phyloP scores from a whole-genome alignment of 1,140 invertebrate species.

The Platyscapa corneri region DNA sequence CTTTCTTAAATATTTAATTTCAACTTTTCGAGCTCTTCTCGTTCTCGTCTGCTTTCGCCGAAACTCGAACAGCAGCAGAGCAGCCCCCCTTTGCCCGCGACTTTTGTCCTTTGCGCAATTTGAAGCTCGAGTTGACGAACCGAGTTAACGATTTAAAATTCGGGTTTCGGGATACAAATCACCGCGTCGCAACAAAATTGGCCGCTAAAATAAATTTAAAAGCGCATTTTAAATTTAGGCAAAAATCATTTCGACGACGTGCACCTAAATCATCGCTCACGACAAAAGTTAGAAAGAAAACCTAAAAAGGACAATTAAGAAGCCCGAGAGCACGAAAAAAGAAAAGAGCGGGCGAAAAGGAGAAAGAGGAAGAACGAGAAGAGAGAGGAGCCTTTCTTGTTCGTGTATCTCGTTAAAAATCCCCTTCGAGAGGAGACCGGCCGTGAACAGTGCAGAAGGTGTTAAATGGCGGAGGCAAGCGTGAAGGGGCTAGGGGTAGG shows the following conservation, averaged over 20 bases:
- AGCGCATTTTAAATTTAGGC: background rate
- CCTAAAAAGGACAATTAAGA: constrained; percentile 24
- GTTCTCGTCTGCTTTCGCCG: background rate
- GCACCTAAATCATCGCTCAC: constrained; percentile 21
- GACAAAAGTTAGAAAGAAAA: constrained; percentile 21
- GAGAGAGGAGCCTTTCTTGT: background rate
- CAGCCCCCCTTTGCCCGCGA: too few relatives aligned
- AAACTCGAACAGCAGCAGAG: too few relatives aligned
- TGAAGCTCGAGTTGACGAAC: background rate
- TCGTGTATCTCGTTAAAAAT: constrained; percentile 6
- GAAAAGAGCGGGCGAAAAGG: background rate
- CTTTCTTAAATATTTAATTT: background rate
- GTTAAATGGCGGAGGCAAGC: background rate
- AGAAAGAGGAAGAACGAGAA: background rate
- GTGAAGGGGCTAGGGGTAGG: background rate
- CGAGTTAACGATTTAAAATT: background rate
- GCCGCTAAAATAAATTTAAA: background rate
- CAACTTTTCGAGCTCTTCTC: background rate
- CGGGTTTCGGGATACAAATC: background rate
- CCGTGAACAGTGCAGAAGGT: constrained; percentile 15
- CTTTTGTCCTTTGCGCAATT: background rate
- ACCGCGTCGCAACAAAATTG: background rate
- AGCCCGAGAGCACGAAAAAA: background rate
- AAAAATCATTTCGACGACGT: background rate
- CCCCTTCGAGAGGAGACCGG: background rate